Evolutionary conservation across 2,888 invertebrate species (phyloP), one percentile per base, ranked within the genome.

Genomic region (Dascillus cervinus): DNA sequence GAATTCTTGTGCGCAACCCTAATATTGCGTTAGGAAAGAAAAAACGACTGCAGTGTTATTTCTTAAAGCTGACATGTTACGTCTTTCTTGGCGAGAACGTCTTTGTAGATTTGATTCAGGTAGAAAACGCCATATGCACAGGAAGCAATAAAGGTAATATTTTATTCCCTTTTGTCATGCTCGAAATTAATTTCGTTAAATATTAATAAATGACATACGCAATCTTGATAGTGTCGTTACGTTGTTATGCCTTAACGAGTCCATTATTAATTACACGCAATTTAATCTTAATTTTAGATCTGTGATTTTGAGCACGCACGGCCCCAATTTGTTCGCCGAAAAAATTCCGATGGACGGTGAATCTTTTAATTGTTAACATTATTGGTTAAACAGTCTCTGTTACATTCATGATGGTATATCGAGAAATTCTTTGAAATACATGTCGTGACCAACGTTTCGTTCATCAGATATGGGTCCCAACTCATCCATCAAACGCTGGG

Each of bases 401-500:
- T 53, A 22, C 24, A 35, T 33, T 30, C 30, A 49, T 53, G 50
- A 49, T 52, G 49, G 52, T 49, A 42, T 48, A 48, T 52, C 50
- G 48, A 49, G 32, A 47, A 47, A 50, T 56, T 51, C 54, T 52
- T 49, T 49, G 55, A 57, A 54, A 55, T 52, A 51, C 48, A 43
- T 58, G 60, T 62, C 62, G 62, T 62, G 62, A 61, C 62, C 58
- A 53, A 49, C 55, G 57, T 46, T 43, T 43, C 42, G 47, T 58
- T 56, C 60, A 62, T 62, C 62, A 60, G 62, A 62, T 62, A 61
- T 49, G 56, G n/a, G 51, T 34, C 53, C 52, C 55, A 46, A 56
- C 54, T 60, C 60, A 61, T 62, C 61, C 60, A 61, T 62, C 62
- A 61, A 61, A 59, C 49, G 50, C 48, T 60, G 59, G 61, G 62